phyloP scores from a whole-genome alignment of 1,140 invertebrate genomes.

The Brachionus asplanchnoidis region DNA sequence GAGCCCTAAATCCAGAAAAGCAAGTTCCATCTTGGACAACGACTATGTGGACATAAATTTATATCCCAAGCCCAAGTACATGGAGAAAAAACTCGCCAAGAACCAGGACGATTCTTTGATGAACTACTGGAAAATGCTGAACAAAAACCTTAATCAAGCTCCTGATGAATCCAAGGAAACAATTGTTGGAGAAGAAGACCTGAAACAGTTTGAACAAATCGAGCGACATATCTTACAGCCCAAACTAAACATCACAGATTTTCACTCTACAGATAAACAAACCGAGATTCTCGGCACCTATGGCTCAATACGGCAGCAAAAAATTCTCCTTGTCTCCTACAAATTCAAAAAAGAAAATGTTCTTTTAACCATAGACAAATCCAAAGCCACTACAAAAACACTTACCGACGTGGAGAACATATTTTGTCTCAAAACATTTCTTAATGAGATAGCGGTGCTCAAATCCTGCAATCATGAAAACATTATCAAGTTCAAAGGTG shows the following conservation, averaged over 20 bases:
- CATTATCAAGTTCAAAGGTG: not conserved
- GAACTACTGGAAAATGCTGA: not conserved
- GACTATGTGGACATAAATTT: not conserved
- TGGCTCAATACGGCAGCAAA: not conserved
- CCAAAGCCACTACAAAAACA: not conserved
- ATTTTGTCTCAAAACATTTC: not conserved
- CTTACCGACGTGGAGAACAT: not conserved
- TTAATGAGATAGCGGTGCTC: not conserved
- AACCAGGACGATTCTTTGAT: not conserved
- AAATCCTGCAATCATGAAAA: slow-evolving; percentile 4
- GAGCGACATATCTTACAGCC: not conserved
- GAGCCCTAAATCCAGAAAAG: not conserved
- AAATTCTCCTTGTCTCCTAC: not conserved
- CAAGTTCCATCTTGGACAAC: not conserved
- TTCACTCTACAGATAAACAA: not conserved
- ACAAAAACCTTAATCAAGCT: not conserved
- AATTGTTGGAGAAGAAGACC: not conserved
- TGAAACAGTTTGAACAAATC: not conserved
- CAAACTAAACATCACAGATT: not conserved
- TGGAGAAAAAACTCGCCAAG: not conserved
- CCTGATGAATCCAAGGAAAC: not conserved
- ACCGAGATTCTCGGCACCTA: not conserved
- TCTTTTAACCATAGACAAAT: not conserved
- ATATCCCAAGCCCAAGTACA: not conserved
- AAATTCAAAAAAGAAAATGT: not conserved